A percentile compares a stretch with the other conserved stretches of the same genome.
phyloP scores from a whole-genome alignment of 1,140 invertebrate species.

The Doryteuthis pealeii region DNA sequence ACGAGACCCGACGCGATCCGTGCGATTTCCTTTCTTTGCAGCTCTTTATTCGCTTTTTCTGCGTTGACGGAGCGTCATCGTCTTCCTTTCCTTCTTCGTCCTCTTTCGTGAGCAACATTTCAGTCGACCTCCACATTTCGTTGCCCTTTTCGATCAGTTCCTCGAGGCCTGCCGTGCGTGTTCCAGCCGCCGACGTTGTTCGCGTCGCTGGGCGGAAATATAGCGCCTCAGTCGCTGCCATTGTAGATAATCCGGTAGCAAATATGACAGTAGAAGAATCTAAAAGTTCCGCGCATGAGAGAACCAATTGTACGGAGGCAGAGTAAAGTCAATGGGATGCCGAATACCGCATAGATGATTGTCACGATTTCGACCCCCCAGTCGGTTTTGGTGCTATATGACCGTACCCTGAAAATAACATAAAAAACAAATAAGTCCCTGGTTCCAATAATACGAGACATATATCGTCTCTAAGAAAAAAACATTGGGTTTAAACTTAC shows the following conservation, averaged over 20 bases:
- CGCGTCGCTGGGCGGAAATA: neutral
- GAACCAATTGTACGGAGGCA: conserved; percentile 90
- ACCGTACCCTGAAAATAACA: conserved; percentile 94
- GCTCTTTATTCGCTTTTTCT: neutral
- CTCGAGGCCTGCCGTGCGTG: neutral
- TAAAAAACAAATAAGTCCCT: too few species aligned
- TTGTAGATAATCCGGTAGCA: neutral
- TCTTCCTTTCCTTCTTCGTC: neutral
- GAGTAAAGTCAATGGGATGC: conserved; percentile 91
- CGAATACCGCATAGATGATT: conserved; percentile 91
- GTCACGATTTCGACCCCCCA: conserved; percentile 89
- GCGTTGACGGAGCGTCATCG: neutral
- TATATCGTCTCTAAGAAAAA: too few species aligned
- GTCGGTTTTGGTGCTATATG: conserved; percentile 83
- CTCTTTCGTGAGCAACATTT: neutral
- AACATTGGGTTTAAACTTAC: too few species aligned
- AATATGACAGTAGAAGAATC: conserved; percentile 62
- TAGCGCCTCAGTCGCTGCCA: neutral
- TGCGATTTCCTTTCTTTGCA: neutral
- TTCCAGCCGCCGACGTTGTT: neutral
- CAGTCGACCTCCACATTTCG: neutral
- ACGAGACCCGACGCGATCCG: neutral
- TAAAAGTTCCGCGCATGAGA: conserved; percentile 90
- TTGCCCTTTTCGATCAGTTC: neutral
- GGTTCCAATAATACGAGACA: too few species aligned